phyloP scores from a whole-genome alignment of 2,113 vertebrate genomes.

The Neofelis nebulosa region DNA sequence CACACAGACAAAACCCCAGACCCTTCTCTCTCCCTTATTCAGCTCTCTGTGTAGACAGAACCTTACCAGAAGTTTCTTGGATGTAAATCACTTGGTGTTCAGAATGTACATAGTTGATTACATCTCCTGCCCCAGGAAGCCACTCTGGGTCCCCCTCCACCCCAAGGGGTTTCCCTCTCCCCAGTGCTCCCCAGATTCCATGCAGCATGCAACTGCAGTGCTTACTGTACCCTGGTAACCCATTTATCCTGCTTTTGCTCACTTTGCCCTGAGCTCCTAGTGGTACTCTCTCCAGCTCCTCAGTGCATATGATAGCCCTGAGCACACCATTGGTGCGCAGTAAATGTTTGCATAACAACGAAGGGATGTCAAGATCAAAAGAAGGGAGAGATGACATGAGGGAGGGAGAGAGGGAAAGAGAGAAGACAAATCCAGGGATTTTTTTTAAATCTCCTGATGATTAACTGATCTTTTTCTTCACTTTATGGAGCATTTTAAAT shows the following conservation, averaged over 20 bases:
- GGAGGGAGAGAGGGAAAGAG: background rate
- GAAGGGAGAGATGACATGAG: background rate
- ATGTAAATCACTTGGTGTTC: background rate
- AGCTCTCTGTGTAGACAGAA: background rate
- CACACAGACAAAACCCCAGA: no score
- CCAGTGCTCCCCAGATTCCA: background rate
- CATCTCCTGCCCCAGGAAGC: background rate
- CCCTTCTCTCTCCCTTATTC: background rate
- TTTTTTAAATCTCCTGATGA: background rate
- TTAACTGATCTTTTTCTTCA: slow-evolving; percentile 1
- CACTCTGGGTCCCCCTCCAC: no score
- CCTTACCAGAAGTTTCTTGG: background rate
- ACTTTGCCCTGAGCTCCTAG: background rate
- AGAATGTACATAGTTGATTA: background rate
- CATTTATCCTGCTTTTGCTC: background rate
- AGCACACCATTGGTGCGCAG: background rate
- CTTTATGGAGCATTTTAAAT: background rate
- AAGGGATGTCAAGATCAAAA: background rate
- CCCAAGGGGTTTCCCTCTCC: background rate
- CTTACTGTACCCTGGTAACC: accelerated
- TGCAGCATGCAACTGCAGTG: background rate
- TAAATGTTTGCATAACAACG: background rate
- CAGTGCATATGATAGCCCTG: no score
- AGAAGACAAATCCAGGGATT: background rate
- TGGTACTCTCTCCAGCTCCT: background rate